Evolutionary conservation across 2,888 invertebrate species (phyloP).

Genomic region (Heliconius ismenius): DNA sequence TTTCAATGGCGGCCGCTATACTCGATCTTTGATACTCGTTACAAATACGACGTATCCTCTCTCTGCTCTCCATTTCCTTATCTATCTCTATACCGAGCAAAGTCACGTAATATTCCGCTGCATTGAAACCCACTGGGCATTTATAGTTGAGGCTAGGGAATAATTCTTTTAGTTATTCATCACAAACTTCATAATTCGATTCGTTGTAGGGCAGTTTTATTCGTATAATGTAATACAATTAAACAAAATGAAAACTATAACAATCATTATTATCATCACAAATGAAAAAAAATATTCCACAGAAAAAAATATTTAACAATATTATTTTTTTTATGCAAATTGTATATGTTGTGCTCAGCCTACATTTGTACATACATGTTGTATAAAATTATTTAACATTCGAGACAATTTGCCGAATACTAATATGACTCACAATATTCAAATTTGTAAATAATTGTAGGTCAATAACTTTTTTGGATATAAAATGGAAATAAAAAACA

Average conservation of each 20-base stretch:
- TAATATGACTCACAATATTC: neutral
- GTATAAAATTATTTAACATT: neutral
- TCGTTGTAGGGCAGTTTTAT: too few relatives aligned
- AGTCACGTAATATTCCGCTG: conserved; percentile 91
- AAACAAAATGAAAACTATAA: neutral
- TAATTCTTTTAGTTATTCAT: neutral
- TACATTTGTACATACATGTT: neutral
- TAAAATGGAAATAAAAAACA: neutral
- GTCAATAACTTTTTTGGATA: neutral
- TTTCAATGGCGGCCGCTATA: conserved; percentile 66
- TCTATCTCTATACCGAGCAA: conserved; percentile 75
- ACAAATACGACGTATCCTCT: conserved; percentile 77
- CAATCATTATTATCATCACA: neutral
- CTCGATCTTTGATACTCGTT: conserved; percentile 80
- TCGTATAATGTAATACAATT: too few relatives aligned
- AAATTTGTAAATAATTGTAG: conserved; percentile 1
- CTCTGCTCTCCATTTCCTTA: conserved; percentile 69
- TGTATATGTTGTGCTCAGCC: neutral
- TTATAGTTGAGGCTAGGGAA: conserved; percentile 81
- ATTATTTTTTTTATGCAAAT: conserved; percentile 8
- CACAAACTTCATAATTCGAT: neutral
- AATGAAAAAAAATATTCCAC: neutral
- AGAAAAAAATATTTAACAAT: neutral
- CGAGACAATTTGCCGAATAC: neutral
- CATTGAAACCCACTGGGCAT: conserved; percentile 90